These are phyloP conservation scores for Genyomyrus donnyi DNA, from an alignment of 2,113 vertebrate species.

Conservation along the genomic window DNA sequence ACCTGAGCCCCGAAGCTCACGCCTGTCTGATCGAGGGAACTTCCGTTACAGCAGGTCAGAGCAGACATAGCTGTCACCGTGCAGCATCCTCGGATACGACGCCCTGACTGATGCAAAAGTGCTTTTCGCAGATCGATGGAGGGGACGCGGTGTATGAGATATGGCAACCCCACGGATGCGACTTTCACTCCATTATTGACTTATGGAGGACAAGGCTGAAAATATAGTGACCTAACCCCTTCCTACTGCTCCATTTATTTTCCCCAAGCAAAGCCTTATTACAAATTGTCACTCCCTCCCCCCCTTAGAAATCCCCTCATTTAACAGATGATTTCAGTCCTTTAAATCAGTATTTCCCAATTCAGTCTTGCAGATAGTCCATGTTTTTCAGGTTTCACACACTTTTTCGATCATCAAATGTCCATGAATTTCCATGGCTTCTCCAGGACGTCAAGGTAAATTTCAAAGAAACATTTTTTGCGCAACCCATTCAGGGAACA, in stretches of 20 bases:
- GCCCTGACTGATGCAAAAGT: neutral
- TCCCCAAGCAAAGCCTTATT: constrained; percentile 5
- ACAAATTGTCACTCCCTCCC: neutral
- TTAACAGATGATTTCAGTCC: neutral
- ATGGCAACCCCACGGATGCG: neutral
- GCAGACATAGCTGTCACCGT: no score
- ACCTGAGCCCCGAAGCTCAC: neutral
- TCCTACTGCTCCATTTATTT: neutral
- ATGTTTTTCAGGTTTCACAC: neutral
- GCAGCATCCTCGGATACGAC: neutral
- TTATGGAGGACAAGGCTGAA: neutral
- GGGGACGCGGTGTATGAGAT: neutral
- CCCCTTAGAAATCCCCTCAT: neutral
- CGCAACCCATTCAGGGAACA: no score
- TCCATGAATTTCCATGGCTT: no score
- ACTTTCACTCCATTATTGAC: neutral
- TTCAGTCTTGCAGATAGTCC: neutral
- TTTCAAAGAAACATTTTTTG: no score
- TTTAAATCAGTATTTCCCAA: neutral
- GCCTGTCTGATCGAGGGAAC: neutral
- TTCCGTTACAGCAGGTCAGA: constrained; percentile 9
- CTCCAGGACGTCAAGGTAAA: no score
- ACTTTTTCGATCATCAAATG: no score
- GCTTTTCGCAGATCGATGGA: neutral
- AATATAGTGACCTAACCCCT: neutral